Evolutionary conservation across 1,140 invertebrate species (phyloP).

Genomic region (Zaprionus ghesquierei): DNA sequence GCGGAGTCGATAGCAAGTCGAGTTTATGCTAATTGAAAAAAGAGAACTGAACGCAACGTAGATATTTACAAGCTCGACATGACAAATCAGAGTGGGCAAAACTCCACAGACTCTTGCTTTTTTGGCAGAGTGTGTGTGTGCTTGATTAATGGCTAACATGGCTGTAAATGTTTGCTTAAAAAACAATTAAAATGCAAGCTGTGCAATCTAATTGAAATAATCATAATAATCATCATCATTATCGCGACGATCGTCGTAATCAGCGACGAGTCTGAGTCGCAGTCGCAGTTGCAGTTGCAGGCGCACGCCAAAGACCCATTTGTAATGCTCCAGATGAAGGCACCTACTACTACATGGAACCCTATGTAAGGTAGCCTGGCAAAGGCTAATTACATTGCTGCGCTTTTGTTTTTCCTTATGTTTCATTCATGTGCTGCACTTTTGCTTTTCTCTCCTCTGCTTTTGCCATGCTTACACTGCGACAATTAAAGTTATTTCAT

Average conservation of each 20-base stretch:
- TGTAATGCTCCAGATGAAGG: constrained; percentile 65
- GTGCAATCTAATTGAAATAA: constrained; percentile 61
- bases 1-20: constrained; percentile 14
- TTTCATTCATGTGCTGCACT: constrained; percentile 31
- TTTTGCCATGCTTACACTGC: constrained; percentile 39
- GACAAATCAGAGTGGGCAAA: constrained; percentile 18
- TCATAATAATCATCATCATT: constrained; percentile 35
- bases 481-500: constrained; percentile 65
- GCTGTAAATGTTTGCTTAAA: constrained; percentile 62
- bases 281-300: constrained; percentile 4
- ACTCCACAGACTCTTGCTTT: neutral
- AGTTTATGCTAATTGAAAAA: constrained; percentile 31
- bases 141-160: constrained; percentile 48
- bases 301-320: constrained; percentile 73
- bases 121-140: neutral
- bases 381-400: constrained; percentile 58
- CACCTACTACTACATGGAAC: neutral
- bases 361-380: neutral
- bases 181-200: constrained; percentile 65
- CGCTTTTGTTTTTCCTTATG: constrained; percentile 18
- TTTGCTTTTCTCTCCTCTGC: constrained; percentile 19
- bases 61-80: constrained; percentile 8
- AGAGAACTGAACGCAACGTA: neutral
- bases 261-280: neutral
- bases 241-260: constrained; percentile 26